Base-by-base conservation (phyloP, 2,888 invertebrate genomes). In the Ophion ellenae region DNA sequence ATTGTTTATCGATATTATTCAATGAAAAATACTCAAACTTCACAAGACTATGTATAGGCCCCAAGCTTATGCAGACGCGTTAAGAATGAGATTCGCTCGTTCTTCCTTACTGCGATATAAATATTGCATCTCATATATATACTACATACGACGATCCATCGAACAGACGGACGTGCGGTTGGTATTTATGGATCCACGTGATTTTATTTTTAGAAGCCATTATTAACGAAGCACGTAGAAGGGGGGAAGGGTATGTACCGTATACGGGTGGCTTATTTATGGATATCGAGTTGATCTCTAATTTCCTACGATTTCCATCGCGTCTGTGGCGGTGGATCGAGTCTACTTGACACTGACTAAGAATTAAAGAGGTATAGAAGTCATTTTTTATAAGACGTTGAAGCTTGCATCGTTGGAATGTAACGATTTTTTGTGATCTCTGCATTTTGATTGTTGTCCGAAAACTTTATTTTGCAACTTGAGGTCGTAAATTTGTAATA, bases 151-250 rank as follows among this genome's bases (percentile, higher is more conserved):
- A 70, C 63, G 59, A 76, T 76, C 53, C 32, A 45, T 67, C 69
- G 69, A 79, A 81, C 83, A 76, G 73, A 63, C 79, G 82, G 78
- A 83, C 47, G 63, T 66, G 36, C 69, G 28, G 66, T 80, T 75
- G 9, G 66, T 87, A 86, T 85, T 86, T 84, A 87, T 88, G 86
- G 84, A 57, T 63, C 40, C 71, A 88, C 87, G 83, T 87, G 86
- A 81, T 86, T 73, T 89, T 91, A 91, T 90, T 91, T 91, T 91
- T 91, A 90, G 88, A 75, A 59, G 45, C 78, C 83, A 90, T 90
- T 92, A 92, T 91, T 90, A 90, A 90, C 90, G 89, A 89, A 89
- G 86, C 81, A 59, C 85, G 28, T 36, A 66, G 40, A 40, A 36
- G 20, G 36, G 32, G 61, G n/a, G 7, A 17, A 11, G 7, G 28